Evolutionary conservation across 2,113 vertebrate species (phyloP).

Genomic region (Leucopsar rothschildi): DNA sequence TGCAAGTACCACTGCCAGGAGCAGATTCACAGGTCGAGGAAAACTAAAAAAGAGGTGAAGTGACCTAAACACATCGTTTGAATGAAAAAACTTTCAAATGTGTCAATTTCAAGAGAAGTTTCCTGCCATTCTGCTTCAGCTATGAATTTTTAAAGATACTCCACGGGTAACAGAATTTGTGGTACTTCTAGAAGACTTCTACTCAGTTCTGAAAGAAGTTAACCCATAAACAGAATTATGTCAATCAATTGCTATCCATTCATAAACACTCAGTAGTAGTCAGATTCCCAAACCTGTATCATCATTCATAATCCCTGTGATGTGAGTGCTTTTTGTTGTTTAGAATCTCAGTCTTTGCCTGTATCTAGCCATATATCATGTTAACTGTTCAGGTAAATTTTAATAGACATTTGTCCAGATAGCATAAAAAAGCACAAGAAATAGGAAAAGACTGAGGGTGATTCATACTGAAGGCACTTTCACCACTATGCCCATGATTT

Average conservation of each 20-base stretch:
- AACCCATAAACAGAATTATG: not conserved
- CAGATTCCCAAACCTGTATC: not conserved
- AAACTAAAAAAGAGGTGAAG: not conserved
- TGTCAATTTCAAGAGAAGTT: not conserved
- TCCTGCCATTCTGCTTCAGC: not conserved
- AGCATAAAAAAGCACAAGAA: not conserved
- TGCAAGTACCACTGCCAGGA: not conserved
- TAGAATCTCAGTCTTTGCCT: not conserved
- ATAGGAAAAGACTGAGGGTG: not conserved
- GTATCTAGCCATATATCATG: not conserved
- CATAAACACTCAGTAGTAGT: not conserved
- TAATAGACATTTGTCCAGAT: not conserved
- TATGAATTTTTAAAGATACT: not conserved
- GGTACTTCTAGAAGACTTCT: not conserved
- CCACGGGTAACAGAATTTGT: not conserved
- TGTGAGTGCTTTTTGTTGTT: not conserved
- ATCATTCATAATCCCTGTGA: not conserved
- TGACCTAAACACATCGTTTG: not conserved
- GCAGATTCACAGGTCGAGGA: not conserved
- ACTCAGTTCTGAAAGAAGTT: not conserved
- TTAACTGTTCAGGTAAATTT: not conserved
- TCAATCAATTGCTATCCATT: not conserved
- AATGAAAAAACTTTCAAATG: not conserved
- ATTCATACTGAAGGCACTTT: not conserved
- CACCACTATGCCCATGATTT: not conserved